phyloP scores from a whole-genome alignment of 1,140 invertebrate genomes.

The Euwallacea similis region DNA sequence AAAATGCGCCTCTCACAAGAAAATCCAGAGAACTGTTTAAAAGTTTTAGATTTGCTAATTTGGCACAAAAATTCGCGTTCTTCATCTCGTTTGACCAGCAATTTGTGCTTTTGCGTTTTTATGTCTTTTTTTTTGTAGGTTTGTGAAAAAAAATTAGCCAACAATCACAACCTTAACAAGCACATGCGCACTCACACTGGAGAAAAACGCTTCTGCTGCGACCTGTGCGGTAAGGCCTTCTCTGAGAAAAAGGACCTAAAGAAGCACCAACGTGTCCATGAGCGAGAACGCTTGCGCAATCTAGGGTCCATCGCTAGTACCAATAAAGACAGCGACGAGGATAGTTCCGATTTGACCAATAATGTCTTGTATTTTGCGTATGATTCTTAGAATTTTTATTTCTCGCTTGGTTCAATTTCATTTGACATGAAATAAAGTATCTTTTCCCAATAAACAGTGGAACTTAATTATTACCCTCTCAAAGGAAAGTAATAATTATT shows the following conservation, averaged over 20 bases:
- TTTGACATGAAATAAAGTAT: too few species aligned
- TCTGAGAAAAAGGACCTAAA: constrained; percentile 61
- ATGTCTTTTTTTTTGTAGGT: constrained; percentile 11
- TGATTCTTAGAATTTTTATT: constrained; percentile 1
- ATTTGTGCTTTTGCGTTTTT: too few species aligned
- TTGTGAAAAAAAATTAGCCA: constrained; percentile 46
- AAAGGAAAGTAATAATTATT: too few species aligned
- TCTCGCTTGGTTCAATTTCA: neutral
- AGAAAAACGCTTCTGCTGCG: constrained; percentile 78
- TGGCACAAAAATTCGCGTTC: too few species aligned
- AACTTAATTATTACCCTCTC: too few species aligned
- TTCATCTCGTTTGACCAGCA: too few species aligned
- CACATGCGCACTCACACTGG: constrained; percentile 76
- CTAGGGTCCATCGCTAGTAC: neutral
- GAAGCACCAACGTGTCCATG: constrained; percentile 34
- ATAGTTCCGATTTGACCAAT: neutral
- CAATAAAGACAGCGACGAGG: neutral
- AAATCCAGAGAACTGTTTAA: too few species aligned
- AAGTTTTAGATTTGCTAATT: too few species aligned
- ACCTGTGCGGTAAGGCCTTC: constrained; percentile 72
- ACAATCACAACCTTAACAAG: constrained; percentile 45
- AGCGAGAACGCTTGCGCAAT: constrained; percentile 12
- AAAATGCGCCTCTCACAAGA: too few species aligned
- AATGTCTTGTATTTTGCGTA: neutral
- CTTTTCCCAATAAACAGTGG: too few species aligned